These are phyloP conservation scores for Mycteria americana DNA, from an alignment of 2,797 vertebrate species.

Conservation along the genomic window DNA sequence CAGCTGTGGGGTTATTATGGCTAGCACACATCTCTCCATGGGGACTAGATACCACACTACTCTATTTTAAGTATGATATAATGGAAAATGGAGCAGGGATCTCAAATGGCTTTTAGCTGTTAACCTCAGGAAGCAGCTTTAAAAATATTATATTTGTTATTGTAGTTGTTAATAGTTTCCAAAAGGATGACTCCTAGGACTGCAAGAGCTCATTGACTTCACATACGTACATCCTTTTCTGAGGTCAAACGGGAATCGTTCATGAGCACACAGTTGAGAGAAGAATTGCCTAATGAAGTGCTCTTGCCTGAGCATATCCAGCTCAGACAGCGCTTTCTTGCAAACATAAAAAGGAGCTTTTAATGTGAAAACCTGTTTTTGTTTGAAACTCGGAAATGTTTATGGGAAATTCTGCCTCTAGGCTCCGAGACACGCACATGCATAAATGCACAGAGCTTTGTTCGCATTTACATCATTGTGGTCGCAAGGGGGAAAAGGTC, in stretches of 20 bases:
- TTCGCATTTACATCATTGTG: neutral
- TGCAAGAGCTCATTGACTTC: constrained; percentile 5
- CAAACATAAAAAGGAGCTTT: constrained; percentile 6
- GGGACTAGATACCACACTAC: neutral
- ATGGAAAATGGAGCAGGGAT: neutral
- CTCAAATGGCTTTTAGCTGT: neutral
- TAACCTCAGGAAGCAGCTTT: constrained; percentile 10
- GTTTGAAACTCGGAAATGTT: constrained; percentile 5
- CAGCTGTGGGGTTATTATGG: neutral
- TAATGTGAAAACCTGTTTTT: constrained; percentile 33
- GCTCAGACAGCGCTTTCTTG: neutral
- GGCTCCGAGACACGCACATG: neutral
- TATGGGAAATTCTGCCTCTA: constrained; percentile 13
- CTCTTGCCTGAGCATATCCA: constrained; percentile 10
- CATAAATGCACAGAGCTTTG: constrained; percentile 1
- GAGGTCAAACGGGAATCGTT: constrained; percentile 8
- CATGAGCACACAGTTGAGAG: constrained; percentile 1
- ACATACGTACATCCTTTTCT: neutral
- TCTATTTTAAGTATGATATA: neutral
- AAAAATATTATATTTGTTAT: neutral
- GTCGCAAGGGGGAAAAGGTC: neutral
- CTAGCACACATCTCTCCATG: neutral
- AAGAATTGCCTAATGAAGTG: constrained; percentile 49
- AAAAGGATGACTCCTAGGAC: neutral
- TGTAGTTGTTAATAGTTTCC: neutral